phyloP scores from a whole-genome alignment of 2,797 vertebrate species.

The Falco rusticolus region DNA sequence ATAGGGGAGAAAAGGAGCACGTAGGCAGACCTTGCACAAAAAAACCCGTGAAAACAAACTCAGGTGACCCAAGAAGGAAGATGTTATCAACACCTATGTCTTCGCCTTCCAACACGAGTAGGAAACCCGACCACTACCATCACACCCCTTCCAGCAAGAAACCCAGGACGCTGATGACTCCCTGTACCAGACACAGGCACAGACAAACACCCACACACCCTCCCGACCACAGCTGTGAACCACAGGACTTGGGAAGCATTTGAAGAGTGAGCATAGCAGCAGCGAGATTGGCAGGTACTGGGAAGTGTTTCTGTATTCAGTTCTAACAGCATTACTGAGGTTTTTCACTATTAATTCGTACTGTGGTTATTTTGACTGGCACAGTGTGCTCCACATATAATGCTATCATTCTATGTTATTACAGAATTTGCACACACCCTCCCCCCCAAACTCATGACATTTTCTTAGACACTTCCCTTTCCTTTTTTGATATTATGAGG shows the following conservation, averaged over 20 bases:
- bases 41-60: not conserved
- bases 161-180: not conserved
- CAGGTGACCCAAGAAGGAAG: not conserved
- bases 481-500: not conserved
- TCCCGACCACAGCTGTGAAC: not conserved
- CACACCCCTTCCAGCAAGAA: not conserved
- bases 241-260: fast-evolving
- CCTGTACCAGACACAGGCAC: not conserved
- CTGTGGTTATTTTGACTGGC: not conserved
- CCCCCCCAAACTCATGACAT: not conserved
- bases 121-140: not conserved
- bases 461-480: not conserved
- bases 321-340: not conserved
- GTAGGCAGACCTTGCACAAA: not conserved
- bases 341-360: not conserved
- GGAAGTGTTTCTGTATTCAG: not conserved
- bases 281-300: not conserved
- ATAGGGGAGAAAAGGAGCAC: not conserved
- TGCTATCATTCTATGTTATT: not conserved
- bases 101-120: not conserved
- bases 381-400: not conserved
- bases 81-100: not conserved
- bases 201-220: too few relatives aligned
- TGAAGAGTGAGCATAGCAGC: not conserved
- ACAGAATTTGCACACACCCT: not conserved